These are phyloP conservation scores for Onthophagus sagittarius DNA, from an alignment of 2,888 invertebrate species.

Conservation along the genomic window DNA sequence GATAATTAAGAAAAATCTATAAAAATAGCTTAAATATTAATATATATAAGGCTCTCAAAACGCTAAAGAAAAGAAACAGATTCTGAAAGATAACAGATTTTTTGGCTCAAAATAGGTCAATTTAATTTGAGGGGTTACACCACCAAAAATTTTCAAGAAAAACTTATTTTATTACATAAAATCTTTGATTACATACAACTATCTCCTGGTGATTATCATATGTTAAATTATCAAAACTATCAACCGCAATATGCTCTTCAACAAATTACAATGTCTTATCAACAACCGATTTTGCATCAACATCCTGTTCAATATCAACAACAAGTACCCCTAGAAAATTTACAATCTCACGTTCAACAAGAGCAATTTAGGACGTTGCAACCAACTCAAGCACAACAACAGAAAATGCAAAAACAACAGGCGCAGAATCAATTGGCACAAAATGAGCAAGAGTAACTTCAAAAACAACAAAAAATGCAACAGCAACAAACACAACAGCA, in stretches of 20 bases:
- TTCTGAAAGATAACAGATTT: no score
- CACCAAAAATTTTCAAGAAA: no score
- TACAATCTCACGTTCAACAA: constrained; percentile 16
- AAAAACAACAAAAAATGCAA: no score
- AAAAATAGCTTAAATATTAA: no score
- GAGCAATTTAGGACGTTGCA: background rate
- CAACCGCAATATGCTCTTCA: background rate
- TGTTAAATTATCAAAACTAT: background rate
- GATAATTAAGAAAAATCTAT: no score
- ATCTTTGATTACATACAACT: no score
- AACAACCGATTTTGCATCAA: constrained; percentile 1
- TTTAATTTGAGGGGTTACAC: no score
- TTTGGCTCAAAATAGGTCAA: no score
- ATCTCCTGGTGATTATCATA: background rate
- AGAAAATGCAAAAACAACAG: constrained; percentile 7
- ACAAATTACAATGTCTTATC: background rate
- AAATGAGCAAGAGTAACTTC: constrained; percentile 7
- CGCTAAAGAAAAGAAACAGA: no score
- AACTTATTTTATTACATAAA: no score
- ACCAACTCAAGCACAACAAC: constrained; percentile 14
- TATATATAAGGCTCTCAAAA: no score
- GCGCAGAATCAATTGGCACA: constrained; percentile 13
- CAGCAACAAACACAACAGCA: constrained; percentile 18
- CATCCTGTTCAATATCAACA: background rate
- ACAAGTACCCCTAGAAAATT: background rate